A percentile compares a stretch with the other conserved stretches of the same genome.
These are phyloP conservation scores for Cherax quadricarinatus DNA, from an alignment of 1,140 invertebrate genomes.

Conservation along the genomic window DNA sequence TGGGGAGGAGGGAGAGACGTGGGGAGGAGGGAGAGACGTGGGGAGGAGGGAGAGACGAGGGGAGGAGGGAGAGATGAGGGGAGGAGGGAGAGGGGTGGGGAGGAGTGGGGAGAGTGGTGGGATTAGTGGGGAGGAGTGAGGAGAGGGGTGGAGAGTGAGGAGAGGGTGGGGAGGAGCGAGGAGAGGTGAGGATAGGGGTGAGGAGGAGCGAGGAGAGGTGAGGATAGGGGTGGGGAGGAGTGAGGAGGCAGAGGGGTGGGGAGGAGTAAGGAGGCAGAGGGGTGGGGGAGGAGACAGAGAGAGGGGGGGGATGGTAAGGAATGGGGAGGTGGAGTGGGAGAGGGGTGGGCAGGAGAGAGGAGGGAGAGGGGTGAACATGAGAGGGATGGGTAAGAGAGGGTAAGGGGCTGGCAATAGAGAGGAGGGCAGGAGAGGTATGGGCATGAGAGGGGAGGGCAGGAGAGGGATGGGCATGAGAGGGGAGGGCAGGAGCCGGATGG, in stretches of 20 bases:
- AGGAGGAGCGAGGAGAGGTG: neutral
- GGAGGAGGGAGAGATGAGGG: neutral
- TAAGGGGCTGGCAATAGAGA: no score
- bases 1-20: no score
- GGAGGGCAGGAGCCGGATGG: no score
- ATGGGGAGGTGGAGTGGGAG: neutral
- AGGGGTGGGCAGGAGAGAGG: neutral
- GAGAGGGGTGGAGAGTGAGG: neutral
- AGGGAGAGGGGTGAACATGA: neutral
- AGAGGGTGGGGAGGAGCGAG: neutral
- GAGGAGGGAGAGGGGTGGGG: neutral
- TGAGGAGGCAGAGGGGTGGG: neutral
- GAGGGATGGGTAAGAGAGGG: neutral
- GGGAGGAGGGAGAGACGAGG: neutral
- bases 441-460: neutral
- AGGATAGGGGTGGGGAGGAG: neutral
- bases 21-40: no score
- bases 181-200: neutral
- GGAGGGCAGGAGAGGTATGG: neutral
- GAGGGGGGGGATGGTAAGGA: no score
- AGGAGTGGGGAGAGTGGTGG: neutral
- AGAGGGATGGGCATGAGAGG: neutral
- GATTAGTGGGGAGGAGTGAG: neutral
- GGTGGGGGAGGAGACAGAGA: neutral
- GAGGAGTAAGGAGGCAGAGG: neutral